Conservation (phyloP, 2,113 vertebrate species). For the Condylura cristata region DNA sequence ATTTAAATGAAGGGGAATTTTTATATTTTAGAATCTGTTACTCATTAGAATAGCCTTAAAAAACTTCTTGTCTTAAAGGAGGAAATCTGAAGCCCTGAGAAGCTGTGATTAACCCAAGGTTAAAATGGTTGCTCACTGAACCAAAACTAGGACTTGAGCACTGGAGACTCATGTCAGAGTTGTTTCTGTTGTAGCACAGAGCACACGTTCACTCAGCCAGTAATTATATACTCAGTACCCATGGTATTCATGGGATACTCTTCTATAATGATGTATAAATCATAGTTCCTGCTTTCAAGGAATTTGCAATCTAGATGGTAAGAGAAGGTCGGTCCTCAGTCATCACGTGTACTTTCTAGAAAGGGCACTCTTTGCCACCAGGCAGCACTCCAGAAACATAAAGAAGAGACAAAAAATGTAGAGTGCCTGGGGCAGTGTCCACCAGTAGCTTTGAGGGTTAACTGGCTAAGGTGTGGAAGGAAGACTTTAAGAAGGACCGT, state of each 20-base stretch:
- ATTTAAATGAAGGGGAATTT: not conserved
- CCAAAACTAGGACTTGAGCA: not conserved
- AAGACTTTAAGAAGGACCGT: not conserved
- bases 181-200: not conserved
- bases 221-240: not conserved
- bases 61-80: not conserved
- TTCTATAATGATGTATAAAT: not conserved
- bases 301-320: constrained; percentile 39
- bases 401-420: constrained; percentile 34
- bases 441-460: not conserved
- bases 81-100: not conserved
- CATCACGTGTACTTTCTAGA: constrained; percentile 5
- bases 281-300: constrained; percentile 12
- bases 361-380: not conserved
- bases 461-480: not conserved
- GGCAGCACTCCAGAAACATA: not conserved
- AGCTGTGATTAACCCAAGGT: not conserved
- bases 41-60: not conserved
- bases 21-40: not conserved
- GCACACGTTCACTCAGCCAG: not conserved
- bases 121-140: not conserved
- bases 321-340: constrained; percentile 17
- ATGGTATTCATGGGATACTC: not conserved
- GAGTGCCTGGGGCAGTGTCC: not conserved
- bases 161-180: not conserved